Conservation (phyloP, 2,888 invertebrate species). For the Hetaerina titia region DNA sequence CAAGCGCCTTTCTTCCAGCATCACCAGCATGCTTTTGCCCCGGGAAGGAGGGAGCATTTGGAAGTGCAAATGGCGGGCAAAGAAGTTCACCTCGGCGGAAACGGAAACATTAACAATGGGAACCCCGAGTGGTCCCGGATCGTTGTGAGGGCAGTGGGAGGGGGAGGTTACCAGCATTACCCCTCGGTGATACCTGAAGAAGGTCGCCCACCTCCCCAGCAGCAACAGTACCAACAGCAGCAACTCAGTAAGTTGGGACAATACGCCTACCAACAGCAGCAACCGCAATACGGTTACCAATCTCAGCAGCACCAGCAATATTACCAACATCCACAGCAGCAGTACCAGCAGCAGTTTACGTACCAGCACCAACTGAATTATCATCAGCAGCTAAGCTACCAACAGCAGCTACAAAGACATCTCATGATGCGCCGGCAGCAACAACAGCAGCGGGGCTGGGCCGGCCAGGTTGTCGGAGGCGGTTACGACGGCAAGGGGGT, state of each 20-base stretch:
- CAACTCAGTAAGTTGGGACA: background rate
- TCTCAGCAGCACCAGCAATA: background rate
- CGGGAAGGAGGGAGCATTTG: background rate
- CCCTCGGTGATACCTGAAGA: slow-evolving; percentile 21
- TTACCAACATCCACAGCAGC: background rate
- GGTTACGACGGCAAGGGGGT: slow-evolving; percentile 14
- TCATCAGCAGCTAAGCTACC: background rate
- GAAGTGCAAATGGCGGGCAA: slow-evolving; percentile 43
- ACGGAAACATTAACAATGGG: slow-evolving; percentile 6
- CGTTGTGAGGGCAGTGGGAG: slow-evolving; percentile 41
- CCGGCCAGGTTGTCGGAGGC: background rate
- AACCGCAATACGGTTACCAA: slow-evolving; percentile 13
- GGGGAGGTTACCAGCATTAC: slow-evolving; percentile 41
- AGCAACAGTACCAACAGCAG: background rate
- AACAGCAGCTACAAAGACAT: slow-evolving; percentile 7
- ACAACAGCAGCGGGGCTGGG: background rate
- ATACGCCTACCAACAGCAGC: background rate
- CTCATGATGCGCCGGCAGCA: background rate
- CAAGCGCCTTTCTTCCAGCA: slow-evolving; percentile 38
- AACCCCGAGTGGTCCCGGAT: slow-evolving; percentile 39
- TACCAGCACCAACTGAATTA: slow-evolving; percentile 45
- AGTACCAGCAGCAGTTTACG: slow-evolving; percentile 4
- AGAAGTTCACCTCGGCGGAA: background rate
- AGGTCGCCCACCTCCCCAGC: slow-evolving; percentile 1
- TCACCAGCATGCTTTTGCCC: background rate